Base-by-base conservation (phyloP, 2,888 invertebrate genomes). In the Scaptomyza parva region DNA sequence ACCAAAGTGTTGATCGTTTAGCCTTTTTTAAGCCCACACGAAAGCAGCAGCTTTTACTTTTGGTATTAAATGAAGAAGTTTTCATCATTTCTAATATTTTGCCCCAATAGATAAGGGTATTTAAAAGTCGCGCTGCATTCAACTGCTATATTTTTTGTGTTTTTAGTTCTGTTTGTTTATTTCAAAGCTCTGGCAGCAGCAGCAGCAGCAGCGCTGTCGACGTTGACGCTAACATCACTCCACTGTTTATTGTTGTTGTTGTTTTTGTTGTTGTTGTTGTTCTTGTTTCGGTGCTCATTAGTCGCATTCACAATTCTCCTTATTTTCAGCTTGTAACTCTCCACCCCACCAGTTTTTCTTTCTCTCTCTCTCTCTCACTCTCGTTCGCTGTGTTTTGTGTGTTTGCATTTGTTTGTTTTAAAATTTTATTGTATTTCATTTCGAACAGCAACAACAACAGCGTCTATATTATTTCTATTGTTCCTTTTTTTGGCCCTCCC, bases 351-450 rank as follows among this genome's bases (percentile, higher is more conserved):
- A 6, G 1, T 1, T 2, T 6, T 17, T 2, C 40, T 37, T 14
- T 9, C 17, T 22, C 0, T 18, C 12, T 2, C 12, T 8, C 20
- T 11, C 14, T 18, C 8, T 17, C 6, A 0, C 11, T 12, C 39
- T 11, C 11, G n/a, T 5, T 2, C 1, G 2, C 18, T 12, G 18
- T 6, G n/a, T 8, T 37, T 17, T 59, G 37, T 51, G 47, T 80
- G 80, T 81, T 84, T 81, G 76, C 70, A 61, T 78, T 81, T 84
- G 81, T 84, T 81, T 81, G 85, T 84, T 81, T 84, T 81, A 64
- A 80, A 81, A 81, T 78, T 84, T 81, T 84, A 81, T 81, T 84
- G 78, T 84, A 77, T 80, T 80, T 84, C 77, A 79, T 79, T 83
- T 69, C 60, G 24, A 61, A 35, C 58, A 58, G 44, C 17, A 33